A percentile compares a stretch with the other conserved stretches of the same genome.
phyloP scores from a whole-genome alignment of 1,140 invertebrate species.

The Neotoxoptera formosana region DNA sequence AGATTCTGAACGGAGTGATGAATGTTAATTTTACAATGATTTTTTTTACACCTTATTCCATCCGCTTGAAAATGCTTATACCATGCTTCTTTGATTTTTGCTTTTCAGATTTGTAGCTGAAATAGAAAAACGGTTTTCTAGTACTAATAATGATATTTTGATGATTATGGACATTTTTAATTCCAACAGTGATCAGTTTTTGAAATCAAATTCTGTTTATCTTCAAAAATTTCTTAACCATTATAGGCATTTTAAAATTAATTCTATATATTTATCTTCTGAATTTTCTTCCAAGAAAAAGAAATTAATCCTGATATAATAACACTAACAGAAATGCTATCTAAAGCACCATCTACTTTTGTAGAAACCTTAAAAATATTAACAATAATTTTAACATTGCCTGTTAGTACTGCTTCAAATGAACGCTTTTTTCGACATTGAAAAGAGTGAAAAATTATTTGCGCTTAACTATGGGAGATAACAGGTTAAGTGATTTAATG shows the following conservation, averaged over 20 bases:
- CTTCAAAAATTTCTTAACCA: background rate
- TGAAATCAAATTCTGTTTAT: background rate
- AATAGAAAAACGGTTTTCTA: too few relatives aligned
- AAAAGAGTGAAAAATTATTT: background rate
- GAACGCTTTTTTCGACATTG: background rate
- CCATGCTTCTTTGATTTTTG: too few relatives aligned
- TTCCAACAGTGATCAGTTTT: too few relatives aligned
- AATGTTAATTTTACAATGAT: too few relatives aligned
- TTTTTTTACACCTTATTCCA: too few relatives aligned
- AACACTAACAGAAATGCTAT: background rate
- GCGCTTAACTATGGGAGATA: background rate
- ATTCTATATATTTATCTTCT: background rate
- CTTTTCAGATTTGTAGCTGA: too few relatives aligned
- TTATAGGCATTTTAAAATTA: background rate
- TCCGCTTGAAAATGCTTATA: too few relatives aligned
- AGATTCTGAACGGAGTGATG: too few relatives aligned
- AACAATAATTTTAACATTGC: background rate
- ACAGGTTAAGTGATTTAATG: background rate
- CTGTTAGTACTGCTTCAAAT: background rate
- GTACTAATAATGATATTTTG: too few relatives aligned
- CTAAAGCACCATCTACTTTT: background rate
- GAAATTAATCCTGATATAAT: slow-evolving; percentile 10
- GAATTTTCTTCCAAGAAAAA: background rate
- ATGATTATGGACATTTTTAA: too few relatives aligned
- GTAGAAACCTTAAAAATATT: background rate